These are phyloP conservation scores for Holacanthus passer DNA, from an alignment of 2,113 vertebrate genomes.

Conservation along the genomic window DNA sequence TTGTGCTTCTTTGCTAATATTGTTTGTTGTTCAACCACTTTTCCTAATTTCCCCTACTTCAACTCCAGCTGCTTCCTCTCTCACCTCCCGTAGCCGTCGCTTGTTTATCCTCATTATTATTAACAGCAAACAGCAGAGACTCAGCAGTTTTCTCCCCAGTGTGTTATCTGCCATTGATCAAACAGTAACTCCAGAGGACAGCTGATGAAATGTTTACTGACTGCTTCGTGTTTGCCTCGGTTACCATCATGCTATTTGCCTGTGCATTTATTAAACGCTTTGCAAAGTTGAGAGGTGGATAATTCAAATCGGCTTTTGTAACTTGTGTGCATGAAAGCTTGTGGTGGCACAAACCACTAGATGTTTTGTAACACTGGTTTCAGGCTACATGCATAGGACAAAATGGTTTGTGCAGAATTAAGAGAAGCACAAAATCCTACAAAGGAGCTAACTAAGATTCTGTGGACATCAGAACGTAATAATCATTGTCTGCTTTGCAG, in stretches of 20 bases:
- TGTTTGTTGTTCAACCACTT: neutral
- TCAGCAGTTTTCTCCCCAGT: constrained; percentile 27
- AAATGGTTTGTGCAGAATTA: neutral
- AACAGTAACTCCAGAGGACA: neutral
- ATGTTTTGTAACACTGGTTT: neutral
- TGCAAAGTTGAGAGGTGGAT: neutral
- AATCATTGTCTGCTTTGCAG: neutral
- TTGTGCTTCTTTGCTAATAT: neutral
- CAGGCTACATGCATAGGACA: neutral
- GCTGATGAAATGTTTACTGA: constrained; percentile 19
- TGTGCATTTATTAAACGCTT: neutral
- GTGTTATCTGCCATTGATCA: constrained; percentile 27
- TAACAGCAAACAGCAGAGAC: constrained; percentile 19
- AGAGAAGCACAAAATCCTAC: too few relatives aligned
- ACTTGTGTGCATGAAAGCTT: too few relatives aligned
- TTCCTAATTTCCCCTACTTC: neutral
- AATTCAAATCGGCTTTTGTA: neutral
- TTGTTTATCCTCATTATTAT: constrained; percentile 34
- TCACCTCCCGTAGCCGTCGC: neutral
- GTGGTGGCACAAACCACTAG: neutral
- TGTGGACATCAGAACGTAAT: neutral
- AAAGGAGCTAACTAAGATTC: neutral
- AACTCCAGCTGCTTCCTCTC: neutral
- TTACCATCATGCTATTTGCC: neutral
- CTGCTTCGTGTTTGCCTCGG: neutral